Evolutionary conservation across 2,888 invertebrate species (phyloP).

Genomic region (Eupithecia subfuscata): DNA sequence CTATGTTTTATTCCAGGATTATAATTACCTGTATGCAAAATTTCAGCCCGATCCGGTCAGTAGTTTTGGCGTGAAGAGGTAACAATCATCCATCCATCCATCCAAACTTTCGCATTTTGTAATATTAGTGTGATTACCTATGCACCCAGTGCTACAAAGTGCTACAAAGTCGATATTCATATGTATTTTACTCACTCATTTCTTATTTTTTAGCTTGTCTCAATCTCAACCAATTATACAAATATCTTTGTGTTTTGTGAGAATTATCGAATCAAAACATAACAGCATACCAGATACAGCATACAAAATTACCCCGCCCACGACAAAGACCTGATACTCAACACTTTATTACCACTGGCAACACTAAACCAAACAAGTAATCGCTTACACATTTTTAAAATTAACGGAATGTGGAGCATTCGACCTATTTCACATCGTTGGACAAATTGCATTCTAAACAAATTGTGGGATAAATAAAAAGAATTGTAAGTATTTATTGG

Average conservation of each 20-base stretch:
- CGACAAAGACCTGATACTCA: conserved; percentile 18
- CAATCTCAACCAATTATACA: background rate
- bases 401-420: background rate
- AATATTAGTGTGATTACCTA: too few relatives aligned
- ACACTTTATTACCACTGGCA: conserved; percentile 23
- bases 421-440: background rate
- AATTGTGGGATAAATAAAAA: background rate
- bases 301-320: conserved; percentile 20
- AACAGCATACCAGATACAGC: background rate
- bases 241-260: background rate
- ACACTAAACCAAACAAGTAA: conserved; percentile 26
- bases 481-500: background rate
- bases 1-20: too few relatives aligned
- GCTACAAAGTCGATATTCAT: background rate
- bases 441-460: background rate
- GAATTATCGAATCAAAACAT: background rate
- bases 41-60: too few relatives aligned
- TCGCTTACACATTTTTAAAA: conserved; percentile 18
- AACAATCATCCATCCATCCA: too few relatives aligned
- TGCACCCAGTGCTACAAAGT: too few relatives aligned
- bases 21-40: too few relatives aligned
- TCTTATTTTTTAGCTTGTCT: background rate
- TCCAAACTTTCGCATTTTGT: too few relatives aligned
- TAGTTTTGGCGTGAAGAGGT: too few relatives aligned
- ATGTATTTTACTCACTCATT: too few relatives aligned